Percentiles rank a stretch among this genome's conserved stretches.
Conservation (phyloP, 1,140 invertebrate species). For the Diprion similis region DNA sequence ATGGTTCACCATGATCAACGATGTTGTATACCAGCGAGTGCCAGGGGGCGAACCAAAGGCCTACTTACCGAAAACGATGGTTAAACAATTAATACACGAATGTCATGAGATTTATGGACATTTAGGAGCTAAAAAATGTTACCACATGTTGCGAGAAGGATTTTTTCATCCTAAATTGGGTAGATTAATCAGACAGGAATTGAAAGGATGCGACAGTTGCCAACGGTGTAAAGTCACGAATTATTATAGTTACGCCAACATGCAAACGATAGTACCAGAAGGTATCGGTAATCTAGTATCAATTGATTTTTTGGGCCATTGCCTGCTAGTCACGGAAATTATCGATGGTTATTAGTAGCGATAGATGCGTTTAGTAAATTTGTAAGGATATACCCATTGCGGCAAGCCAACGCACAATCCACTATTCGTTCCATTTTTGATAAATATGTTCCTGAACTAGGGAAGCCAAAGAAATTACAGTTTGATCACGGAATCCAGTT, state of each 20-base stretch:
- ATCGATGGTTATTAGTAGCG: conserved; percentile 39
- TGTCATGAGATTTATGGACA: conserved; percentile 21
- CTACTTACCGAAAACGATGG: not conserved
- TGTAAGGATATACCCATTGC: not conserved
- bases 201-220: conserved; percentile 12
- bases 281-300: conserved; percentile 35
- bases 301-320: conserved; percentile 40
- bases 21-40: not conserved
- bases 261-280: conserved; percentile 23
- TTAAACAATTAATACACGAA: conserved; percentile 3
- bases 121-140: conserved; percentile 15
- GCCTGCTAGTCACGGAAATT: conserved; percentile 25
- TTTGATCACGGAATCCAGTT: not conserved
- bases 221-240: conserved; percentile 14
- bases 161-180: conserved; percentile 16
- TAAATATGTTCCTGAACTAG: not conserved
- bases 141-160: conserved; percentile 11
- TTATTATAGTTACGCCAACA: not conserved
- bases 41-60: not conserved
- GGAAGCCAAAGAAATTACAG: not conserved
- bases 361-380: conserved; percentile 42
- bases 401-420: not conserved
- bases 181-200: not conserved
- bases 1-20: not conserved
- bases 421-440: not conserved